phyloP scores from a whole-genome alignment of 2,888 invertebrate genomes.

The Leucania comma region DNA sequence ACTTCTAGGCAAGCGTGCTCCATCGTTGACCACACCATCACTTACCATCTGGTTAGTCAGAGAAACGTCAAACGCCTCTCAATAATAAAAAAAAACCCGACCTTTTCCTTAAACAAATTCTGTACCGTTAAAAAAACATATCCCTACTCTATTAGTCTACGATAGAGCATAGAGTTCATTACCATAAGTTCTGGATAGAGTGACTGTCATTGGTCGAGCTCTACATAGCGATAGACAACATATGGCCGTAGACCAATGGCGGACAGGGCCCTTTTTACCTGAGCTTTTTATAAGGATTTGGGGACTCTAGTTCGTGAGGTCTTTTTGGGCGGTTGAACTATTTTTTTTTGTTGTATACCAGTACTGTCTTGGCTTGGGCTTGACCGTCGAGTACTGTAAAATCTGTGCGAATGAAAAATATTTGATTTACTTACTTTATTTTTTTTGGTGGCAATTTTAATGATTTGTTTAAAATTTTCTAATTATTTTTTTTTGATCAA shows the following conservation, averaged over 20 bases:
- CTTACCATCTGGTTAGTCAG: too few relatives aligned
- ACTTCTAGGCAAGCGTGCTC: too few relatives aligned
- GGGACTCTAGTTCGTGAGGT: conserved; percentile 7
- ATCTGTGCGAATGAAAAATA: too few relatives aligned
- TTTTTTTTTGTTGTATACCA: not conserved
- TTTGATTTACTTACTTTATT: not conserved
- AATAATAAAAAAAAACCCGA: too few relatives aligned
- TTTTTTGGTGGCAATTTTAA: too few relatives aligned
- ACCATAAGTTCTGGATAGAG: conserved; percentile 33
- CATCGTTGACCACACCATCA: too few relatives aligned
- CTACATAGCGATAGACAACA: conserved; percentile 49
- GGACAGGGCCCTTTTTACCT: conserved; percentile 48
- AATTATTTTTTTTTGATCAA: too few relatives aligned
- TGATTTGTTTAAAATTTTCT: too few relatives aligned
- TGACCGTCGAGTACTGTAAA: too few relatives aligned
- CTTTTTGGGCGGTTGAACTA: not conserved
- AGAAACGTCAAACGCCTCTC: too few relatives aligned
- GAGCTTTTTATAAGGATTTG: conserved; percentile 41
- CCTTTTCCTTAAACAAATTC: too few relatives aligned
- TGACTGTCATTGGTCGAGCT: conserved; percentile 40
- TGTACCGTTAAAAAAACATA: conserved; percentile 1
- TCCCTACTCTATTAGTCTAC: conserved; percentile 31
- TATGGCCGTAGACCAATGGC: conserved; percentile 53
- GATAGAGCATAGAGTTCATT: conserved; percentile 25
- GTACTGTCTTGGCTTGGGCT: too few relatives aligned